Base-by-base conservation (phyloP, 2,888 invertebrate genomes). In the Bugula neritina region DNA sequence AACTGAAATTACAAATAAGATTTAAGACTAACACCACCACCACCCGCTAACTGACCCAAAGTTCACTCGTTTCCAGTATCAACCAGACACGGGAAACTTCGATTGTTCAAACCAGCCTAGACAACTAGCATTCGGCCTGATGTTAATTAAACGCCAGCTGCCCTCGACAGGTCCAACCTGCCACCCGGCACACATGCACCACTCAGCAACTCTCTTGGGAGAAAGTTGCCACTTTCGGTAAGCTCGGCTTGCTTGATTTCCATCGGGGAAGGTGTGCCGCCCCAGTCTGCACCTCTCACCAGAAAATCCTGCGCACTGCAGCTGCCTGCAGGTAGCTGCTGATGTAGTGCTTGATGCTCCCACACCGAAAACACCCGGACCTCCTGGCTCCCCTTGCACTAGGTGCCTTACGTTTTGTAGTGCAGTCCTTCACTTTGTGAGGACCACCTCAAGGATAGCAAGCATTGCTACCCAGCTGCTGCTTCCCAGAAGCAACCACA, bases 391-490 rank as follows among this genome's bases (percentile, higher is more conserved):
- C 52, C 52, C 21, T 52, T 10, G 10, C 10, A 10, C 10, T 52
- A 10, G 52, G 52, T 10, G 52, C 52, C 52, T 52, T 52, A 13
- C 52, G 21, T 21, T 13, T 17, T 10, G 5, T 17, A n/a, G 69
- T 35, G 57, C 57, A 57, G 23, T 57, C 57, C 25, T 57, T 57
- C 23, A 57, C 57, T n/a, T n/a, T 57, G 57, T 57, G 57, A n/a
- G 57, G 23, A 57, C 25, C 57, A 17, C 57, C 57, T 23, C 57
- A 57, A 25, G 5, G 23, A 57, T 17, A 57, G 23, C 57, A 57
- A 21, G 5, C 3, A 21, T n/a, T n/a, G 23, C 57, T 57, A 57
- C 57, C 57, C 57, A 25, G 57, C 57, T 57, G 57, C 57, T n/a
- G 17, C 57, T 25, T 25, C 5, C 23, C 10, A n/a, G 57, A 21